Evolutionary conservation across 2,888 invertebrate species (phyloP).

Genomic region (Emmelina monodactyla): DNA sequence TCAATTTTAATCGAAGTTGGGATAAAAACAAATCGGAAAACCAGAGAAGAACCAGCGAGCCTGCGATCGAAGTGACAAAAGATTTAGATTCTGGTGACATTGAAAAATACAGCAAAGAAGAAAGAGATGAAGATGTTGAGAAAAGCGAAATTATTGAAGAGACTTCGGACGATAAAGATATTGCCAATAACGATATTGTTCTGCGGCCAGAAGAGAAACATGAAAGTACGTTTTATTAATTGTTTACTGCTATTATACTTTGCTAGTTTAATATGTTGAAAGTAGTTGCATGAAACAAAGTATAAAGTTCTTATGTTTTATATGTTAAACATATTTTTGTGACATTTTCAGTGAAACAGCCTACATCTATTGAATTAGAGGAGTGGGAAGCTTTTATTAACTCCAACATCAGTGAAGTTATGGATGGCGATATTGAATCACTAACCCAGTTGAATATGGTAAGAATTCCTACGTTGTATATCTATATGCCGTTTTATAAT

Average conservation of each 20-base stretch:
- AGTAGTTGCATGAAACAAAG: background rate
- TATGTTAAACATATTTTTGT: background rate
- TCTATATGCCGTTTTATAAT: constrained; percentile 2
- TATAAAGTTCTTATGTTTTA: background rate
- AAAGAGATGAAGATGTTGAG: constrained; percentile 49
- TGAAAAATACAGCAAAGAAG: constrained; percentile 44
- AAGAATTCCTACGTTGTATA: constrained; percentile 22
- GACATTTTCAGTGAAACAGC: constrained; percentile 40
- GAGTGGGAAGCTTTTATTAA: constrained; percentile 88
- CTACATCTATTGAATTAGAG: constrained; percentile 79
- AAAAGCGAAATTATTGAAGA: constrained; percentile 56
- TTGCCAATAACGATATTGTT: constrained; percentile 46
- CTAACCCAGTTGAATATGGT: constrained; percentile 75
- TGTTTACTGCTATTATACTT: background rate
- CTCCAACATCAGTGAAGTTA: constrained; percentile 81
- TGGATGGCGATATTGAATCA: constrained; percentile 80
- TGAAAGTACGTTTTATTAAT: constrained; percentile 28
- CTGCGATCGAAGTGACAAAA: constrained; percentile 36
- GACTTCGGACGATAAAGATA: constrained; percentile 40
- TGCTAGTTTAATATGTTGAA: constrained; percentile 1
- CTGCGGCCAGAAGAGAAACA: constrained; percentile 33
- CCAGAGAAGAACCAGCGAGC: constrained; percentile 53
- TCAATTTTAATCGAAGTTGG: constrained; percentile 54
- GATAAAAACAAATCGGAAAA: constrained; percentile 49
- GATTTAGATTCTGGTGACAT: constrained; percentile 28